Conservation (phyloP, 2,797 vertebrate genomes). For the Characodon lateralis region DNA sequence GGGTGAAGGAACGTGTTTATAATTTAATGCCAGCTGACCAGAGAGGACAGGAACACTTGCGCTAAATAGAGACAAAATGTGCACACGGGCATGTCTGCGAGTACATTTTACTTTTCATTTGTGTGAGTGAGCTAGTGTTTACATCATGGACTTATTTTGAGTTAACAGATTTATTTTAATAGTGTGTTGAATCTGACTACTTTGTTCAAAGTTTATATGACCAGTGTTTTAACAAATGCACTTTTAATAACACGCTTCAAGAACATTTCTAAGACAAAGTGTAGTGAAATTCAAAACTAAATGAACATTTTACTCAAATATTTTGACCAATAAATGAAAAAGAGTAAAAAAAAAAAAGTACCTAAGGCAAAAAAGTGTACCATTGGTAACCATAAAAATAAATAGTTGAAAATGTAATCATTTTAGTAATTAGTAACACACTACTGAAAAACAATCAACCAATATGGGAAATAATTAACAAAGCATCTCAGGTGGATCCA, state of each 20-base stretch:
- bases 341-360: not conserved
- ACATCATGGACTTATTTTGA: not conserved
- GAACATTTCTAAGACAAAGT: not conserved
- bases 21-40: slow-evolving; percentile 57
- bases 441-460: too few species aligned
- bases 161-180: not conserved
- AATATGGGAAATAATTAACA: too few species aligned
- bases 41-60: slow-evolving; percentile 35
- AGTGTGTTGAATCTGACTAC: not conserved
- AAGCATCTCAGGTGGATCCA: too few species aligned
- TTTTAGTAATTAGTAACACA: too few species aligned
- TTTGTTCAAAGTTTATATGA: not conserved
- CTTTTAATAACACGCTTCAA: not conserved
- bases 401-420: too few species aligned
- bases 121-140: slow-evolving; percentile 5
- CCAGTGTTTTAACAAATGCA: not conserved
- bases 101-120: slow-evolving; percentile 19
- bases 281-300: not conserved
- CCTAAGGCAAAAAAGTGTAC: too few species aligned
- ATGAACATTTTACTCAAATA: not conserved
- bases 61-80: slow-evolving; percentile 57
- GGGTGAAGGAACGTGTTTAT: slow-evolving; percentile 54
- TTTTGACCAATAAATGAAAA: not conserved
- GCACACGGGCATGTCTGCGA: slow-evolving; percentile 11
- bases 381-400: too few species aligned